A percentile compares a stretch with the other conserved stretches of the same genome.
phyloP scores from a whole-genome alignment of 2,113 vertebrate species.

The Podiceps cristatus region DNA sequence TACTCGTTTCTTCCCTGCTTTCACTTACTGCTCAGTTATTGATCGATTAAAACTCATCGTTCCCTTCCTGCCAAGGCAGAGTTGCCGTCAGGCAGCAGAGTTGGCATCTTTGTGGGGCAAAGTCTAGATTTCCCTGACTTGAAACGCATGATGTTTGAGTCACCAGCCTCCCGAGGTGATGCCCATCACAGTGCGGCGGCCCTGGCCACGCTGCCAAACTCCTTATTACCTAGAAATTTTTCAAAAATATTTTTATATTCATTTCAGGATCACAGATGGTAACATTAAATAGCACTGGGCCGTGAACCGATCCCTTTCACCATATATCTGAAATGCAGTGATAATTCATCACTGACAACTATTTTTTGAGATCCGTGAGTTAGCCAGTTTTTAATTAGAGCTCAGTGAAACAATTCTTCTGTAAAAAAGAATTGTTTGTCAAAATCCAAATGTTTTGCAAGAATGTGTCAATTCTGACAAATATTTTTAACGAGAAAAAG shows the following conservation, averaged over 20 bases:
- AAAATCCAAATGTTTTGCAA: constrained; percentile 61
- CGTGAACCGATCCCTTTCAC: neutral
- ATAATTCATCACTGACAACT: neutral
- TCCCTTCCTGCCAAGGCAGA: neutral
- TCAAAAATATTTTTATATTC: neutral
- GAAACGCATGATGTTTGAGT: fast-evolving
- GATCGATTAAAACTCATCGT: fast-evolving
- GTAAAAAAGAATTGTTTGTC: constrained; percentile 41
- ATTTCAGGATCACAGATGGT: neutral
- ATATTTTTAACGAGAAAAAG: constrained; percentile 58
- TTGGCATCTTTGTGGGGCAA: neutral
- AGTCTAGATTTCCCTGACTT: neutral
- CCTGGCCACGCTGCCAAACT: neutral
- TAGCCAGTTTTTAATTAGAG: constrained; percentile 65
- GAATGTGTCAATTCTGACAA: constrained; percentile 50
- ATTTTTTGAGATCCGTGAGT: constrained; percentile 16
- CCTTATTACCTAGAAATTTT: neutral
- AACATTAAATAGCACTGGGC: neutral
- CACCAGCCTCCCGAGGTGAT: neutral
- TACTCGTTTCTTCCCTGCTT: neutral
- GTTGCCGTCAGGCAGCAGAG: neutral
- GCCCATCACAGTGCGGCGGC: neutral
- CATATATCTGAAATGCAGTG: neutral
- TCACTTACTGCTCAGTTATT: neutral
- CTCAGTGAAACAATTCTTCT: constrained; percentile 47